phyloP scores from a whole-genome alignment of 2,113 vertebrate species.

The Scomber scombrus region DNA sequence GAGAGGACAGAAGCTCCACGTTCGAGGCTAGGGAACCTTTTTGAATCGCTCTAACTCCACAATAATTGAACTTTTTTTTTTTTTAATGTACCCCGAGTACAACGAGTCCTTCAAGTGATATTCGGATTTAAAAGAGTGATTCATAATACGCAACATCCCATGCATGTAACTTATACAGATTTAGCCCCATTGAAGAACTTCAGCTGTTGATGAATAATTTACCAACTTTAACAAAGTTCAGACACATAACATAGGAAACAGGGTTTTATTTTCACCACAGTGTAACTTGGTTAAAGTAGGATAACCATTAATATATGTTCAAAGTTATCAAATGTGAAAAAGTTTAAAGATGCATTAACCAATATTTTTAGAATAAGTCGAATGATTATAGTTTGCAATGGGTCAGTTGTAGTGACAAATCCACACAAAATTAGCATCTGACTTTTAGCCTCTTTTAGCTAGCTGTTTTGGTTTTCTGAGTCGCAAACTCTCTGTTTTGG shows the following conservation, averaged over 20 bases:
- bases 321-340: not conserved
- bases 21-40: constrained; percentile 35
- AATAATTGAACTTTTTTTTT: constrained; percentile 42
- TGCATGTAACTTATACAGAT: constrained; percentile 8
- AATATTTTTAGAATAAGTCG: not conserved
- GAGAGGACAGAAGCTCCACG: constrained; percentile 8
- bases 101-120: constrained; percentile 53
- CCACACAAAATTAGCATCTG: too few species aligned
- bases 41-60: constrained; percentile 45
- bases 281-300: constrained; percentile 40
- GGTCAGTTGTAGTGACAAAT: too few species aligned
- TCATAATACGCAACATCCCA: constrained; percentile 33
- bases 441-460: too few species aligned
- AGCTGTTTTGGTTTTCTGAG: too few species aligned
- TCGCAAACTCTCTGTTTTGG: too few species aligned
- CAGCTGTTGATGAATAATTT: constrained; percentile 39
- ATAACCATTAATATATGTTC: not conserved
- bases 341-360: not conserved
- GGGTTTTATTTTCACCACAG: constrained; percentile 10
- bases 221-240: constrained; percentile 13
- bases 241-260: constrained; percentile 9
- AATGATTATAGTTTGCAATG: too few species aligned
- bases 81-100: constrained; percentile 2
- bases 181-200: constrained; percentile 11
- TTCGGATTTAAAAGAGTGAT: constrained; percentile 57